A percentile compares a stretch with the other conserved stretches of the same genome.
These are phyloP conservation scores for Bambusicola thoracicus DNA, from an alignment of 2,113 vertebrate species.

Conservation along the genomic window DNA sequence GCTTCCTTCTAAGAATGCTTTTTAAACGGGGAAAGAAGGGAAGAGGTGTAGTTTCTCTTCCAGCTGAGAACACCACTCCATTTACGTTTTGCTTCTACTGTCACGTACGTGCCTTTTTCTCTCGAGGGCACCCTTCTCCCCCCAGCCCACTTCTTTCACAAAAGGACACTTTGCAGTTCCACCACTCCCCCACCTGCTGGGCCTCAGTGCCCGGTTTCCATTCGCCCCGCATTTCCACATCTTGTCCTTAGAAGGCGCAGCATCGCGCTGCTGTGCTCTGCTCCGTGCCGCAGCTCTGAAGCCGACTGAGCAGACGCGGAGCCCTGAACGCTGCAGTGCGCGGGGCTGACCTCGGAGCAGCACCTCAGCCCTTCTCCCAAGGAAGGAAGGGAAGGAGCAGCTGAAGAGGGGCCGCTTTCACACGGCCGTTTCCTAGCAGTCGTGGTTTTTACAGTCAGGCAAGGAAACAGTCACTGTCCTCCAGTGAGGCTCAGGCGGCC, in stretches of 20 bases:
- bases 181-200: too few relatives aligned
- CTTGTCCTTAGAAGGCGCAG: too few relatives aligned
- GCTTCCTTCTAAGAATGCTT: background rate
- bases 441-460: fast-evolving
- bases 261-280: too few relatives aligned
- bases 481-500: background rate
- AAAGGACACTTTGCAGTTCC: background rate
- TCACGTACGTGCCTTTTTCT: background rate
- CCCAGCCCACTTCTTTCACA: background rate
- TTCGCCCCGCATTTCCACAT: too few relatives aligned
- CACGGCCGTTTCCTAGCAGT: background rate
- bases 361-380: background rate
- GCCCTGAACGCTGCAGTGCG: too few relatives aligned
- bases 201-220: too few relatives aligned
- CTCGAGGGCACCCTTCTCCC: background rate
- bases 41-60: background rate
- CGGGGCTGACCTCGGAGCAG: background rate
- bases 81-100: too few relatives aligned
- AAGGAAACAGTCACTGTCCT: background rate
- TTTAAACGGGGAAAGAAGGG: fast-evolving
- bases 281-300: too few relatives aligned
- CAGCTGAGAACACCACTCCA: fast-evolving
- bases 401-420: background rate
- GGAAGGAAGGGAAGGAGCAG: background rate
- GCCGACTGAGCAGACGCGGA: too few relatives aligned